Conservation (phyloP, 64 coral and sea anemone genomes). For the Stichodactyla helianthus region DNA sequence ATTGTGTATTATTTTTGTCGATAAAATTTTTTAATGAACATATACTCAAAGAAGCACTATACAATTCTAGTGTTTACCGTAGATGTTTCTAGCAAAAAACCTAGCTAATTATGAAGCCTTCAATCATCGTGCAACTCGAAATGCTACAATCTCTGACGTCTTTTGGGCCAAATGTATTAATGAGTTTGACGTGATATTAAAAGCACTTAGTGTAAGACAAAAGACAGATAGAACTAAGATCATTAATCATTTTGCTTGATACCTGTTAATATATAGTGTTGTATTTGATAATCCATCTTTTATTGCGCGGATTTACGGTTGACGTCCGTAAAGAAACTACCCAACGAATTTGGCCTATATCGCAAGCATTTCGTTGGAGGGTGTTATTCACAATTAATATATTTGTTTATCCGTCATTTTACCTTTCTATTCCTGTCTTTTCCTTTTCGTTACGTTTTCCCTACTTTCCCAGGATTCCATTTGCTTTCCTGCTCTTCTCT, state of each 20-base stretch:
- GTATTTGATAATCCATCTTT: background rate
- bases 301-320: background rate
- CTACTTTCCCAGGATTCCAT: no score
- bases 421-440: no score
- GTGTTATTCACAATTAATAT: no score
- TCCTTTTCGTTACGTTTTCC: no score
- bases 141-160: background rate
- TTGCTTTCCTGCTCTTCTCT: no score
- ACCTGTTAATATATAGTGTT: background rate
- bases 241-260: background rate
- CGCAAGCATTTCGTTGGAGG: no score
- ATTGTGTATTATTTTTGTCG: background rate
- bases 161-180: background rate
- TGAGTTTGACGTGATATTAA: background rate
- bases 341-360: background rate
- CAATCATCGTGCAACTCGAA: background rate
- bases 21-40: background rate
- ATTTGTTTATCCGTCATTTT: no score
- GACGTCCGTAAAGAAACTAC: background rate
- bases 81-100: no score
- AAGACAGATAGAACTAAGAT: background rate
- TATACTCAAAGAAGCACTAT: no score
- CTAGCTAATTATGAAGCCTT: no score
- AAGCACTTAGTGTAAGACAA: background rate
- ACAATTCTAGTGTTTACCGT: no score